Conservation (phyloP, 2,113 vertebrate species). For the Panthera tigris region DNA sequence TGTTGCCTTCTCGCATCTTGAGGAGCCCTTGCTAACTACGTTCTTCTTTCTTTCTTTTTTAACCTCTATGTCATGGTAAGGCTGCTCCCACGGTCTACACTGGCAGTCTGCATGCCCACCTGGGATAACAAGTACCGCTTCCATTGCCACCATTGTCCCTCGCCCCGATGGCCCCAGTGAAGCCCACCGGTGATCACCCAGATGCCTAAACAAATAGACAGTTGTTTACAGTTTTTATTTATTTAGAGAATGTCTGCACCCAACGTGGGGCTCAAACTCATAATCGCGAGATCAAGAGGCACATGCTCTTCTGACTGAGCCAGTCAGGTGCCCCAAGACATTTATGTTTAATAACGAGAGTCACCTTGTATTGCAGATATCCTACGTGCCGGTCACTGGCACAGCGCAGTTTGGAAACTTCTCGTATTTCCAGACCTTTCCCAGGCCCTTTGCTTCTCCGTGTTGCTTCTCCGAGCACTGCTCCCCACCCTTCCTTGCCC, state of each 20-base stretch:
- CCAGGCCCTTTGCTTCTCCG: not conserved
- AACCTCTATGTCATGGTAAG: not conserved
- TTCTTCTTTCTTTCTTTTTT: not conserved
- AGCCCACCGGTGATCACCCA: not conserved
- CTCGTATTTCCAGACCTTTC: not conserved
- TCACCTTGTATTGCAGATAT: not conserved
- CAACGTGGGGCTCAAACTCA: not conserved
- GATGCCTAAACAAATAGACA: not conserved
- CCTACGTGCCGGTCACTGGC: not conserved
- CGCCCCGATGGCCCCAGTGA: not conserved
- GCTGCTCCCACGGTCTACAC: not conserved
- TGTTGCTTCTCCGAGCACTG: not conserved
- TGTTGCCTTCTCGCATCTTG: not conserved
- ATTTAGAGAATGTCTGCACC: not conserved
- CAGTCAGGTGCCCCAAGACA: not conserved
- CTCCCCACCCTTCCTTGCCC: not conserved
- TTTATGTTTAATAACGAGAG: not conserved
- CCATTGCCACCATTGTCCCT: not conserved
- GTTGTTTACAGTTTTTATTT: not conserved
- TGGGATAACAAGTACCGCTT: not conserved
- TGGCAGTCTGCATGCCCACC: not conserved
- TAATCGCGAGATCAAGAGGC: not conserved
- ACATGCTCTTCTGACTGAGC: not conserved
- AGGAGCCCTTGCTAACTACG: not conserved
- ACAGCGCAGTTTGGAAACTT: not conserved